Base-by-base conservation (phyloP, 2,797 vertebrate species). In the Gambelia wislizenii region DNA sequence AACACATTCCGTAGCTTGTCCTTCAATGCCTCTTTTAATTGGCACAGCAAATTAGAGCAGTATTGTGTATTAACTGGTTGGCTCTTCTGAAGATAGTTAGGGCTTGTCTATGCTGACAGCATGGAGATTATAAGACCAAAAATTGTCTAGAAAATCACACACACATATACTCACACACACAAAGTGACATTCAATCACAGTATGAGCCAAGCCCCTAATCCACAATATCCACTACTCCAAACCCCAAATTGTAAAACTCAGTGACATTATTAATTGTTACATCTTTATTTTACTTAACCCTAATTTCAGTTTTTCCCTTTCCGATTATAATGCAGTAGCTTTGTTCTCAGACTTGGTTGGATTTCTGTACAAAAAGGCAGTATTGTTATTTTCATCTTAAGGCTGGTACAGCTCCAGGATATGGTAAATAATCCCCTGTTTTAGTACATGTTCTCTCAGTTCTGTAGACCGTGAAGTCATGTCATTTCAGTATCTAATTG, bases 311-410 rank as follows among this genome's bases (percentile, higher is more conserved):
- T 76, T 20, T 30, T 25, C n/a, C 22, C 33, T 54, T 14, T 27
- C 27, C 42, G n/a, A 76, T 67, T 27, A 67, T 4, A 44, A 67
- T 49, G 69, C 3, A 69, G 42, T 27, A 52, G 6, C 1, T 88
- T 61, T 75, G 54, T 9, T 16, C 13, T 67, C 56, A 52, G 64
- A 76, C 4, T 2, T 77, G 47, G 22, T 22, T 67, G 6, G n/a
- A 25, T 83, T 52, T 83, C 9, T 14, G 30, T 83, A 81, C 3
- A 6, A 22, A 52, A n/a, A 3, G 36, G 42, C 52, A 82, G 33
- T n/a, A 13, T 16, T 88, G 52, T 80, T 75, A 30, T 75, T 84
- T 84, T 81, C 83, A 36, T 69, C 82, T 84, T 44, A 54, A 67
- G n/a, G 39, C 18, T 77, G 10, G 33, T 33, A 54, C 18, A 49